Evolutionary conservation across 1,140 invertebrate species (phyloP).

Genomic region (Ceratina calcarata): DNA sequence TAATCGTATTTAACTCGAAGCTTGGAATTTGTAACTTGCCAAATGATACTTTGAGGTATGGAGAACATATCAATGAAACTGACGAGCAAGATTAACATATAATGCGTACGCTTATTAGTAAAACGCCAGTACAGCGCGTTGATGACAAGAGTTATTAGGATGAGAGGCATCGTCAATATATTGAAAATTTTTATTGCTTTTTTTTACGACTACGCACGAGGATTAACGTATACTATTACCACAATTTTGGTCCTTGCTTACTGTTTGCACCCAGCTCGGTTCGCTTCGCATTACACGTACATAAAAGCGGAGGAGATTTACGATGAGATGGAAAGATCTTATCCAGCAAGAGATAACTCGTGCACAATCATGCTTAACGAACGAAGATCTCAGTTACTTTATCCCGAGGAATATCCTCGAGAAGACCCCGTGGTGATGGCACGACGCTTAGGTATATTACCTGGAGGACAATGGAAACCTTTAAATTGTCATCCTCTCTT

Average conservation of each 20-base stretch:
- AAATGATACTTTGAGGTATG: too few species aligned
- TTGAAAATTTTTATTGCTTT: constrained; percentile 67
- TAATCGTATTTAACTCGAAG: too few species aligned
- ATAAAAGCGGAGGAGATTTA: constrained; percentile 75
- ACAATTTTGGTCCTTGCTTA: constrained; percentile 69
- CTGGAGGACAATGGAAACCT: constrained; percentile 88
- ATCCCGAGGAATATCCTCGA: constrained; percentile 72
- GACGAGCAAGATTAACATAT: too few species aligned
- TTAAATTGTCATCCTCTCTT: constrained; percentile 87
- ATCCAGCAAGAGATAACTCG: constrained; percentile 71
- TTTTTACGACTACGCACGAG: constrained; percentile 68
- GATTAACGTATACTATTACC: constrained; percentile 63
- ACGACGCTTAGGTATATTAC: constrained; percentile 70
- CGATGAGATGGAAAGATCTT: constrained; percentile 75
- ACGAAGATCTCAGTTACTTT: constrained; percentile 65
- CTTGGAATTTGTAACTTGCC: too few species aligned
- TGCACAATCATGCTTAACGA: constrained; percentile 63
- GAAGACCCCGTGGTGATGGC: constrained; percentile 72
- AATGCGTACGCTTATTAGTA: too few species aligned
- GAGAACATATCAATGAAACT: too few species aligned
- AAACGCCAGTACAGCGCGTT: too few species aligned
- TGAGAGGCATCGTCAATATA: constrained; percentile 60
- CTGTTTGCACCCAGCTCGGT: constrained; percentile 75
- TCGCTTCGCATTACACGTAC: constrained; percentile 76
- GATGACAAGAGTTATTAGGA: constrained; percentile 39